Evolutionary conservation across 2,888 invertebrate species (phyloP).

Genomic region (Pollenia amentaria): DNA sequence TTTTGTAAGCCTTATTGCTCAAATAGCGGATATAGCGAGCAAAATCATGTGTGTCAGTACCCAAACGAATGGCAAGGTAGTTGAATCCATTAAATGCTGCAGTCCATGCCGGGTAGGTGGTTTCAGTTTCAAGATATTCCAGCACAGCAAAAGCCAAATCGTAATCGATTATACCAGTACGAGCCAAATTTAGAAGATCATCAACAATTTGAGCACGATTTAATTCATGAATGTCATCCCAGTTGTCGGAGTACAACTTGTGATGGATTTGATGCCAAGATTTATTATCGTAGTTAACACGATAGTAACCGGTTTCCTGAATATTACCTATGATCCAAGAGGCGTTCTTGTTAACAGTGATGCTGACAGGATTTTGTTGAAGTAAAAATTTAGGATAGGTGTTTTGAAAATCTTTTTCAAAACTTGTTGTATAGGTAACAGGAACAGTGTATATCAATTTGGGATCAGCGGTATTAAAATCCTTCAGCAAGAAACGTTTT

Average conservation of each 20-base stretch:
- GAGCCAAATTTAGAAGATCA: constrained; percentile 86
- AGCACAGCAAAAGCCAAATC: constrained; percentile 88
- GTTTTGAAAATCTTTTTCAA: constrained; percentile 75
- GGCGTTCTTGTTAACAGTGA: not conserved
- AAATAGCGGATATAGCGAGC: constrained; percentile 84
- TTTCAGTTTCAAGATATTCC: constrained; percentile 89
- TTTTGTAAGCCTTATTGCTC: constrained; percentile 85
- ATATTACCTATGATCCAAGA: constrained; percentile 82
- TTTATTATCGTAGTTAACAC: constrained; percentile 88
- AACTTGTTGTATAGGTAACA: constrained; percentile 76
- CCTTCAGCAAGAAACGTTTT: constrained; percentile 79
- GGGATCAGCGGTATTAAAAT: constrained; percentile 74
- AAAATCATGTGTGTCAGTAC: constrained; percentile 78
- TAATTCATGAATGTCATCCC: too few relatives aligned
- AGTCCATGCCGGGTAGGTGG: constrained; percentile 92
- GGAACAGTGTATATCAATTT: constrained; percentile 79
- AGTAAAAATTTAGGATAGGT: constrained; percentile 79
- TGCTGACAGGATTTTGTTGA: not conserved
- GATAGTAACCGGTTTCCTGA: constrained; percentile 85
- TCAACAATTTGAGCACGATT: too few relatives aligned
- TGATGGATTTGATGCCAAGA: too few relatives aligned
- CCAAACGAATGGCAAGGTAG: constrained; percentile 82
- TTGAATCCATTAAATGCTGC: constrained; percentile 86
- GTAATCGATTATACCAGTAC: constrained; percentile 87
- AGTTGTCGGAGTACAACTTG: too few relatives aligned